These are phyloP conservation scores for Phoebastria nigripes DNA, from an alignment of 2,797 vertebrate species.

Conservation along the genomic window DNA sequence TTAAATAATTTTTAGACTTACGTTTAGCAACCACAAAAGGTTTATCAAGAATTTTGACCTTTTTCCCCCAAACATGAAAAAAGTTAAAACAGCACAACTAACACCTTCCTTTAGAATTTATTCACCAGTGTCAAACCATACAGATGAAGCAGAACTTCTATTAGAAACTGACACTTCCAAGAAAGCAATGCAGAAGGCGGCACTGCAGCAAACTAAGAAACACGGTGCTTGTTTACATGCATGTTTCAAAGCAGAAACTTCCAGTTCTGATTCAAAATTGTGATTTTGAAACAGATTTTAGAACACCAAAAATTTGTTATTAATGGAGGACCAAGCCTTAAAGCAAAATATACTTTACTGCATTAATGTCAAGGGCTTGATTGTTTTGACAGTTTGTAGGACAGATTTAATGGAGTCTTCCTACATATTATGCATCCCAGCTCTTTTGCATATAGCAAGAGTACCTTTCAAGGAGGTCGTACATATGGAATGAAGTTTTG, in stretches of 20 bases:
- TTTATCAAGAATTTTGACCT: not conserved
- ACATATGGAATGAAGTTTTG: slow-evolving; percentile 41
- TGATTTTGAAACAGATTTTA: not conserved
- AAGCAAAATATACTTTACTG: slow-evolving; percentile 8
- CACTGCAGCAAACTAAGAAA: not conserved
- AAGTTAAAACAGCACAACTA: not conserved
- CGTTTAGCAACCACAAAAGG: not conserved
- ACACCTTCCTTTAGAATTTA: not conserved
- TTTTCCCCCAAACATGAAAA: not conserved
- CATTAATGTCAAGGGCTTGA: slow-evolving; percentile 1
- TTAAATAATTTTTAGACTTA: not conserved
- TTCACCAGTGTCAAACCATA: not conserved
- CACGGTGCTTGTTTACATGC: not conserved
- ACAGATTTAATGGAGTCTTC: slow-evolving; percentile 9
- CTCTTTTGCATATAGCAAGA: not conserved
- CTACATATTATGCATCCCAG: not conserved
- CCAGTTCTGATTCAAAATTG: not conserved
- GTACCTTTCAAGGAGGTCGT: slow-evolving; percentile 4
- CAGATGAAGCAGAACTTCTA: not conserved
- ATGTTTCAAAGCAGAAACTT: not conserved
- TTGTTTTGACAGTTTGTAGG: slow-evolving; percentile 27
- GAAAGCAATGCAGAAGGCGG: not conserved
- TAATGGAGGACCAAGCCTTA: not conserved
- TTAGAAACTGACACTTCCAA: not conserved
- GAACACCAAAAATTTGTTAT: not conserved